Conservation (phyloP, 2,888 invertebrate genomes). For the Xanthia icteritia region DNA sequence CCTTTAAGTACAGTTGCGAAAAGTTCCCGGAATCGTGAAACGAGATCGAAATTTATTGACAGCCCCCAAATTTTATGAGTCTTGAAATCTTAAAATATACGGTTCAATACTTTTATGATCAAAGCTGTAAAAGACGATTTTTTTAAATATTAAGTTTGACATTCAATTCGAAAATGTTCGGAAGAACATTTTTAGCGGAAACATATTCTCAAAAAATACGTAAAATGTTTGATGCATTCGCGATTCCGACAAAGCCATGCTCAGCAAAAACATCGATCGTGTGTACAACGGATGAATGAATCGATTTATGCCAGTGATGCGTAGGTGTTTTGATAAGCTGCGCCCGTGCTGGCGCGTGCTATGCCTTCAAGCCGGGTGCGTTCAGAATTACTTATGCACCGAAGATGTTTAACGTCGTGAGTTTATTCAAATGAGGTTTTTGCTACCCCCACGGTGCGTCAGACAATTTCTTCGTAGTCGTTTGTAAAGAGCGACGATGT, state of each 20-base stretch:
- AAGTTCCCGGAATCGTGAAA: slow-evolving; percentile 41
- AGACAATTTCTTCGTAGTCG: slow-evolving; percentile 65
- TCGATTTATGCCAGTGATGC: slow-evolving; percentile 65
- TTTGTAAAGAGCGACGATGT: slow-evolving; percentile 42
- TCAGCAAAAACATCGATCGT: slow-evolving; percentile 68
- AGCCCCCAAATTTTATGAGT: slow-evolving; percentile 39
- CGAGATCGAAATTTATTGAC: slow-evolving; percentile 53
- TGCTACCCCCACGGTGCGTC: slow-evolving; percentile 73
- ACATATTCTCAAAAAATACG: neutral
- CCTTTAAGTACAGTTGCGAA: slow-evolving; percentile 57
- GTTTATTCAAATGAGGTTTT: slow-evolving; percentile 81
- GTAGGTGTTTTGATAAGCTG: slow-evolving; percentile 71
- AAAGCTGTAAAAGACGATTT: neutral
- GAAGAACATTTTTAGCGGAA: neutral
- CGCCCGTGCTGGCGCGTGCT: slow-evolving; percentile 69
- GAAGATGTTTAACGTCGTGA: slow-evolving; percentile 71
- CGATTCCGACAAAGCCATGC: slow-evolving; percentile 24
- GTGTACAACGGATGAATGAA: slow-evolving; percentile 68
- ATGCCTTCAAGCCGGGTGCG: slow-evolving; percentile 67
- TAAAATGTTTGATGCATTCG: neutral
- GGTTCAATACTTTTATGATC: slow-evolving; percentile 16
- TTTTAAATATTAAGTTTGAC: neutral
- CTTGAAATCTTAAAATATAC: slow-evolving; percentile 32
- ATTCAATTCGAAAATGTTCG: neutral
- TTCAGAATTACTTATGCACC: slow-evolving; percentile 79